Evolutionary conservation across 1,140 invertebrate genomes (phyloP).

Genomic region (Aplysia californica): DNA sequence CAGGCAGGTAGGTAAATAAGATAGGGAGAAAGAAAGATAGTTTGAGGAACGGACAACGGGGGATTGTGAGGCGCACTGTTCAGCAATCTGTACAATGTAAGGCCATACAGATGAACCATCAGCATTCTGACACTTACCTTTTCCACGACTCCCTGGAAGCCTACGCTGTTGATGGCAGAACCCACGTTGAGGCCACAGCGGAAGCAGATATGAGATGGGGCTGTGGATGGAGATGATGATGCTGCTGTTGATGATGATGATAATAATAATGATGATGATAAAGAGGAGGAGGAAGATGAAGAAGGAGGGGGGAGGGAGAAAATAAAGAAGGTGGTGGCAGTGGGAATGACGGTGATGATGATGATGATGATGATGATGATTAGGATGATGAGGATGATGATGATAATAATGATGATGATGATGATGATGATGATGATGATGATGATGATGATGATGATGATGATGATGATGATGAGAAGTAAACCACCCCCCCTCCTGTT

Average conservation of each 20-base stretch:
- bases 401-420: background rate
- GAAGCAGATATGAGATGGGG: background rate
- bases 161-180: background rate
- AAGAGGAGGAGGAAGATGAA: background rate
- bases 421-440: background rate
- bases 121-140: constrained; percentile 14
- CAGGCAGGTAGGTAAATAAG: too few relatives aligned
- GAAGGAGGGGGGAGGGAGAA: background rate
- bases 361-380: too few relatives aligned
- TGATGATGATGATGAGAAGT: background rate
- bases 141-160: constrained; percentile 9
- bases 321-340: background rate
- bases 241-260: background rate
- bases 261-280: background rate
- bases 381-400: too few relatives aligned
- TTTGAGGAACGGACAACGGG: too few relatives aligned
- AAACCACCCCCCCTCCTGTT: too few relatives aligned
- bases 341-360: background rate
- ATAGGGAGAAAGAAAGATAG: too few relatives aligned
- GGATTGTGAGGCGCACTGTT: too few relatives aligned
- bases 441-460: background rate
- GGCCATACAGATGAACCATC: constrained; percentile 3
- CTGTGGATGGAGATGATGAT: background rate
- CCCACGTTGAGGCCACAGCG: constrained; percentile 12
- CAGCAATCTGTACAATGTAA: too few relatives aligned